Conservation (phyloP, 2,888 invertebrate genomes). For the Gandaritis pyraliata region DNA sequence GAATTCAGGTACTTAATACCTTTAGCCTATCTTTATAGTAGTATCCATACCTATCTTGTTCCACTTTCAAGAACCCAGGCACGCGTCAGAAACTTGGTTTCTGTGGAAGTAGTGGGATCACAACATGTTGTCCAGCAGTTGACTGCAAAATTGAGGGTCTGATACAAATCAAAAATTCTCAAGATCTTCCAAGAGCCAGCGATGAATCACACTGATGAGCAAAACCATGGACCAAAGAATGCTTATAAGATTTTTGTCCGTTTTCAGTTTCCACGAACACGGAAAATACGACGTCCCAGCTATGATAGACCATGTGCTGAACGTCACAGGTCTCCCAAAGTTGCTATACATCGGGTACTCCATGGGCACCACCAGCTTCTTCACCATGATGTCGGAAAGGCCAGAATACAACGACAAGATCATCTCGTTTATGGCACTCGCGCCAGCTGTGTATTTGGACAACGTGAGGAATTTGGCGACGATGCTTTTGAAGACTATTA, state of each 20-base stretch:
- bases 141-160: no score
- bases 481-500: slow-evolving; percentile 53
- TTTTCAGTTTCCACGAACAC: slow-evolving; percentile 84
- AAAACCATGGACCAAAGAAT: no score
- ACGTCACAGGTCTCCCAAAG: slow-evolving; percentile 67
- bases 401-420: slow-evolving; percentile 84
- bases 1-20: slow-evolving; percentile 73
- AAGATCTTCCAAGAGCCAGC: no score
- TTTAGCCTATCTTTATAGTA: no score
- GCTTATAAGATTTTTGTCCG: not conserved
- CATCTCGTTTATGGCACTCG: slow-evolving; percentile 78
- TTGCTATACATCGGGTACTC: slow-evolving; percentile 85
- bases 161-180: no score
- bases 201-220: no score
- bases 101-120: no score
- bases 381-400: slow-evolving; percentile 81
- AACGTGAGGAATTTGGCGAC: slow-evolving; percentile 55
- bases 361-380: slow-evolving; percentile 83
- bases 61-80: no score
- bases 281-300: slow-evolving; percentile 84
- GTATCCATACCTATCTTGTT: no score
- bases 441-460: slow-evolving; percentile 80
- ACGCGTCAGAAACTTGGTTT: not conserved
- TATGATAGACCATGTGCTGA: slow-evolving; percentile 79
- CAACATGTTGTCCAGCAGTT: no score